Evolutionary conservation across 2,888 invertebrate genomes (phyloP), one percentile per base, ranked within the genome.

Genomic region (Germaria angustata): DNA sequence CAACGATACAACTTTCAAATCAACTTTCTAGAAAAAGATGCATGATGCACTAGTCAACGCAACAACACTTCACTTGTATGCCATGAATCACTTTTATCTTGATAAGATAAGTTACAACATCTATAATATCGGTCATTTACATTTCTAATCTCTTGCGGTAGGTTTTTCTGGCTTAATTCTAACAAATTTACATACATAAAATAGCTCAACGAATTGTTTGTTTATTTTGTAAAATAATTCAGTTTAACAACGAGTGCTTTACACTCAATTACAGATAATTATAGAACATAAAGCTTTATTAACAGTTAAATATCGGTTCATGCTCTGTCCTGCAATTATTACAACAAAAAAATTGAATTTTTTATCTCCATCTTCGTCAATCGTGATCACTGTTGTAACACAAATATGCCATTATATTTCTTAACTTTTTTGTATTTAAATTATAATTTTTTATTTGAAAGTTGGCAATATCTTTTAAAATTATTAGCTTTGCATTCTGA

Each of bases 231-330:
- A 39, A 15, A 15, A 20, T 46, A 49, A 8, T 49, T 28, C 32
- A 2, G n/a, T 20, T n/a, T 46, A 34, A 63, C 2, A 41, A 22
- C 9, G 4, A 46, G 13, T 65, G 28, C n/a, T 78, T 81, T 73
- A 49, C 73, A 73, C 17, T 15, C 34, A 78, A 81, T 78, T 73
- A 69, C 41, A 34, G 36, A 49, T 66, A 81, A 81, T 81, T 57
- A 36, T n/a, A 15, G 53, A 71, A 66, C 79, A 79, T 65, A 49
- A 57, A 72, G 9, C 32, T 79, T 72, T 41, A 79, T 79, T 72
- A 49, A 72, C 49, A 57, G 65, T 57, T 66, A 72, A 79, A 77
- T 69, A 53, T 53, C 53, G 41, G 51, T 17, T 51, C 59, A 53
- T 51, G 53, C 44, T 66, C 7, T 13, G 34, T 11, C 13, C 46